Conservation (phyloP, 2,888 invertebrate genomes). For the Horisme vitalbata region DNA sequence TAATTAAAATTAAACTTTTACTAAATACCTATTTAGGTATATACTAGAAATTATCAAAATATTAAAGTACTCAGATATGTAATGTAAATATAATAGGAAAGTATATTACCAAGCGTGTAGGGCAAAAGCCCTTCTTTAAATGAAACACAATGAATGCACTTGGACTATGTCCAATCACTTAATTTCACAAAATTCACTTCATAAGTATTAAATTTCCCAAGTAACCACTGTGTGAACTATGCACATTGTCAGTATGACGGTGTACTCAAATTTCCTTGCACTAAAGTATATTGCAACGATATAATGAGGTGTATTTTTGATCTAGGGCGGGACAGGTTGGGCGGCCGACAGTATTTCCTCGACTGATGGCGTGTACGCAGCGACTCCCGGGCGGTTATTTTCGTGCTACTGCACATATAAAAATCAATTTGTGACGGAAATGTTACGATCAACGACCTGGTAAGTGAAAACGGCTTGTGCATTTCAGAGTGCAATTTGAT, state of each 20-base stretch:
- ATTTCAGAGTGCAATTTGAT: constrained; percentile 23
- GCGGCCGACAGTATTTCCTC: constrained; percentile 49
- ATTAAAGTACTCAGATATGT: neutral
- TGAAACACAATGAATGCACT: constrained; percentile 62
- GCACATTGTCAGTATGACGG: constrained; percentile 4
- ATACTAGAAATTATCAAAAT: neutral
- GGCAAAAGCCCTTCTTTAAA: constrained; percentile 49
- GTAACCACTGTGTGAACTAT: constrained; percentile 29
- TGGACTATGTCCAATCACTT: constrained; percentile 61
- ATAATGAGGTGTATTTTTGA: constrained; percentile 45
- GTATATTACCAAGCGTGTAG: constrained; percentile 54
- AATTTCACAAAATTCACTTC: constrained; percentile 45
- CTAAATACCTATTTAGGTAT: no score
- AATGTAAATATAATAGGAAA: constrained; percentile 24
- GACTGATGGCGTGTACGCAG: constrained; percentile 62
- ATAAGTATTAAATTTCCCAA: constrained; percentile 37
- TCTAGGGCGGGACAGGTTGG: constrained; percentile 56
- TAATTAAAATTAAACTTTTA: no score
- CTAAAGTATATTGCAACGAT: constrained; percentile 31
- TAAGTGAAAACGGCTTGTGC: constrained; percentile 51
- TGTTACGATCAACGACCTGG: constrained; percentile 81
- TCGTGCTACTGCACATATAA: constrained; percentile 77
- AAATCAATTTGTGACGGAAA: constrained; percentile 77
- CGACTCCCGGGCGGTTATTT: constrained; percentile 79
- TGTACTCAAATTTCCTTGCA: constrained; percentile 32